These are phyloP conservation scores for Dicaeum eximium DNA, from an alignment of 2,113 vertebrate species.

Conservation along the genomic window DNA sequence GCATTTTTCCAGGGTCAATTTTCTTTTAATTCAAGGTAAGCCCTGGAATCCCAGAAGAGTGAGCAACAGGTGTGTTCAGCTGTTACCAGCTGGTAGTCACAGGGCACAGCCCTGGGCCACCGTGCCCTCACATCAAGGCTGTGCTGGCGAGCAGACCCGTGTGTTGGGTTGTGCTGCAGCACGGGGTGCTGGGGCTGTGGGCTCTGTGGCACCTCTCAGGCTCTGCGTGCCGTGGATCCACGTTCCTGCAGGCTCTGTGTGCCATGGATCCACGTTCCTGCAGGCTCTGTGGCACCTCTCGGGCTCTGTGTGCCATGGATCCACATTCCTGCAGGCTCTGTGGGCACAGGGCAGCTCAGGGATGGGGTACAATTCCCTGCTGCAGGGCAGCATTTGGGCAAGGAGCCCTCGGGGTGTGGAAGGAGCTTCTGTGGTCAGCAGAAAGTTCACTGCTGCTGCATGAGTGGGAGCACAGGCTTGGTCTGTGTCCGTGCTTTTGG, in stretches of 20 bases:
- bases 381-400: fast-evolving
- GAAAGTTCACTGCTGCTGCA: background rate
- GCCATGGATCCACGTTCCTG: too few species aligned
- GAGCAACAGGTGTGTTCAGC: background rate
- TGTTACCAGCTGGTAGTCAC: background rate
- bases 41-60: background rate
- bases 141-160: fast-evolving
- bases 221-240: too few species aligned
- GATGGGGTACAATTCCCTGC: background rate
- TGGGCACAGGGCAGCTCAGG: background rate
- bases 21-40: background rate
- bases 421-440: background rate
- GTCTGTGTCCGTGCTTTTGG: background rate
- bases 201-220: too few species aligned
- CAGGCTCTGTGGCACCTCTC: too few species aligned
- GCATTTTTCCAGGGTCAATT: background rate
- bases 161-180: fast-evolving
- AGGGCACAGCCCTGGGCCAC: background rate
- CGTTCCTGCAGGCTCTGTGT: too few species aligned
- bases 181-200: background rate
- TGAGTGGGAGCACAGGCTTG: fast-evolving
- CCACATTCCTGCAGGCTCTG: background rate
- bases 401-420: background rate
- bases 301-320: too few species aligned
- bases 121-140: fast-evolving